Conservation (phyloP, 53 echinoderm and acorn worm species). For the Paelopatides confundens region DNA sequence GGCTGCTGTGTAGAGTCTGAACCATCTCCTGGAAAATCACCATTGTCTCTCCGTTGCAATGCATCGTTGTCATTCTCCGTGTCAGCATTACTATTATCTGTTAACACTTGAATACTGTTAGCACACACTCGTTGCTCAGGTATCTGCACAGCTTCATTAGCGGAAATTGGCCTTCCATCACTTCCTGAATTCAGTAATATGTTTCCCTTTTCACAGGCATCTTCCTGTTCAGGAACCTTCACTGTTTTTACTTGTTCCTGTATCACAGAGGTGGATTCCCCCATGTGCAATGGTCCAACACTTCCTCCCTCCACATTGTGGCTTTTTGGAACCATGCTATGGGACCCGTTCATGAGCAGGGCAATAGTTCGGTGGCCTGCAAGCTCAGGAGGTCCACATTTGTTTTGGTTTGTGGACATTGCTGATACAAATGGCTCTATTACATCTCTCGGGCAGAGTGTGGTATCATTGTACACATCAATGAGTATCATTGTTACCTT, state of each 20-base stretch:
- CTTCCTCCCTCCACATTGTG: neutral
- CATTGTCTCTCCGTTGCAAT: constrained; percentile 2
- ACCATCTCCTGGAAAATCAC: neutral
- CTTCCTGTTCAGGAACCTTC: neutral
- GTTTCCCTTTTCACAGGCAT: constrained; percentile 28
- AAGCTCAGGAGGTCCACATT: constrained; percentile 7
- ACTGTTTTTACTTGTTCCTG: neutral
- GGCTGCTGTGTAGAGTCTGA: neutral
- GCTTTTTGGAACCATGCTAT: neutral
- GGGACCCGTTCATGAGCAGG: constrained; percentile 6
- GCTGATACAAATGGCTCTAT: neutral
- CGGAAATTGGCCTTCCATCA: neutral
- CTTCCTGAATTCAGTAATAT: constrained; percentile 31
- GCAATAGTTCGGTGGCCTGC: neutral
- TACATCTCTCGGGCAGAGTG: neutral
- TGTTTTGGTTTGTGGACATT: neutral
- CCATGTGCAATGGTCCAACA: neutral
- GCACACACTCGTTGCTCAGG: neutral
- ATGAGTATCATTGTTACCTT: constrained; percentile 40
- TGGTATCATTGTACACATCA: constrained; percentile 1
- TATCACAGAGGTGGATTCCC: constrained; percentile 11
- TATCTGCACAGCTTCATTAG: neutral
- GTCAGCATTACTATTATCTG: neutral
- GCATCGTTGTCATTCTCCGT: neutral
- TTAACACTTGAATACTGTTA: no score